phyloP scores from a whole-genome alignment of 2,888 invertebrate genomes.

The Anthrax anthrax region DNA sequence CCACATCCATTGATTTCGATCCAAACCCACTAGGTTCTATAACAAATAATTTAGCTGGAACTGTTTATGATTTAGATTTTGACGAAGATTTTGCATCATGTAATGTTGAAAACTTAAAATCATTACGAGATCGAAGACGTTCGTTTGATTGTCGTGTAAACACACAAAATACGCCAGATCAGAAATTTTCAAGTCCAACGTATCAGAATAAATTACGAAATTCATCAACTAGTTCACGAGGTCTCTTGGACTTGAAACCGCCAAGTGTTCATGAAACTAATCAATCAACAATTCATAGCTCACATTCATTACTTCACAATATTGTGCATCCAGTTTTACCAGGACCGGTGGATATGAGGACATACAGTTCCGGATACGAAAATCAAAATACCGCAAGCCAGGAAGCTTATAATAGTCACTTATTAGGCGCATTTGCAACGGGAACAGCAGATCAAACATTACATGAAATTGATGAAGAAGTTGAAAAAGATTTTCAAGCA shows the following conservation, averaged over 20 bases:
- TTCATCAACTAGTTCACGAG: constrained; percentile 11
- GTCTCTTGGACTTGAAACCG: constrained; percentile 35
- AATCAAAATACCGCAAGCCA: constrained; percentile 36
- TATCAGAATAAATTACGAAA: constrained; percentile 16
- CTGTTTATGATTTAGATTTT: constrained; percentile 75
- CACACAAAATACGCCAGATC: constrained; percentile 3
- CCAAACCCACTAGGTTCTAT: constrained; percentile 43
- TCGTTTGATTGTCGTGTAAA: constrained; percentile 48
- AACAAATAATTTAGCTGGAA: constrained; percentile 67
- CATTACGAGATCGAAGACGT: constrained; percentile 65
- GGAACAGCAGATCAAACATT: constrained; percentile 55
- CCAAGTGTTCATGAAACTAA: constrained; percentile 32
- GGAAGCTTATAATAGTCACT: constrained; percentile 47
- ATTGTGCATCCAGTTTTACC: constrained; percentile 61
- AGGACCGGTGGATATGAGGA: constrained; percentile 81
- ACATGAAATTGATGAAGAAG: constrained; percentile 63
- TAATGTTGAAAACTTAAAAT: constrained; percentile 60
- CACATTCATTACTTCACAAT: constrained; percentile 37
- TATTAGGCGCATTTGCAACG: constrained; percentile 50
- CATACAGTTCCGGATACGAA: constrained; percentile 48
- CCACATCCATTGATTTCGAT: constrained; percentile 36
- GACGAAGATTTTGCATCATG: constrained; percentile 71
- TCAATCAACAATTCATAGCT: constrained; percentile 11
- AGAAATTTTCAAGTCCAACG: constrained; percentile 21
- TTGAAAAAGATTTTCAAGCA: constrained; percentile 60